Evolutionary conservation across 2,888 invertebrate species (phyloP), one percentile per base, ranked within the genome.

Genomic region (Melipona bicolor): DNA sequence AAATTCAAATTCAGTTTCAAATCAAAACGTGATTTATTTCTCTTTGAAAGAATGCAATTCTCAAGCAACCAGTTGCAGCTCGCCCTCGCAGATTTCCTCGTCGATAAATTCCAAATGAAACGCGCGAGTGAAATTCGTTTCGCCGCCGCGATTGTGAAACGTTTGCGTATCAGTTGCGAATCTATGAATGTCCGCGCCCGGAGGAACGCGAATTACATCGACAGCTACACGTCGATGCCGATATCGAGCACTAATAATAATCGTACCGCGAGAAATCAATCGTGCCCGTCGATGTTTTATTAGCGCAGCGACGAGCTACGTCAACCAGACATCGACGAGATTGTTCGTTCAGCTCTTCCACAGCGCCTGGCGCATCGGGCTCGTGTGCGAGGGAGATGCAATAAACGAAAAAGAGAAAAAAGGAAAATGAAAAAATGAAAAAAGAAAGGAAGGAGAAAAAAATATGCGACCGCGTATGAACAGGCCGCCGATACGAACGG

Each of bases 251-350:
- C 27, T 49, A 72, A 73, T 62, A 73, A 73, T 79, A 81, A 79
- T 74, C 70, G 80, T 36, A 24, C 36, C 56, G 9, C 17, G 21
- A 56, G 64, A 74, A 69, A 81, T 81, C 74, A 80, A 79, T 81
- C 73, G 50, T 76, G 4, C 50, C 36, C 17, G 32, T 15, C 6
- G 77, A 73, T 77, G 71, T 83, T 83, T 83, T 81, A 81, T 77
- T 70, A 61, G 52, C 32, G 50, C 32, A 17, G 43, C 54, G 67
- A 72, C 76, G 76, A 64, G 74, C 9, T 13, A 32, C 78, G 83
- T 75, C 74, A 64, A 67, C 62, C 69, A 21, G 80, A 71, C 84
- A 76, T 83, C 75, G 62, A 82, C 75, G 82, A 78, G 79, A 83
- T 83, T 80, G 84, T 77, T 62, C 79, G 32, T 50, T 50, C 71